Conservation (phyloP, 2,888 invertebrate genomes). For the Coelogynopora nodosa region DNA sequence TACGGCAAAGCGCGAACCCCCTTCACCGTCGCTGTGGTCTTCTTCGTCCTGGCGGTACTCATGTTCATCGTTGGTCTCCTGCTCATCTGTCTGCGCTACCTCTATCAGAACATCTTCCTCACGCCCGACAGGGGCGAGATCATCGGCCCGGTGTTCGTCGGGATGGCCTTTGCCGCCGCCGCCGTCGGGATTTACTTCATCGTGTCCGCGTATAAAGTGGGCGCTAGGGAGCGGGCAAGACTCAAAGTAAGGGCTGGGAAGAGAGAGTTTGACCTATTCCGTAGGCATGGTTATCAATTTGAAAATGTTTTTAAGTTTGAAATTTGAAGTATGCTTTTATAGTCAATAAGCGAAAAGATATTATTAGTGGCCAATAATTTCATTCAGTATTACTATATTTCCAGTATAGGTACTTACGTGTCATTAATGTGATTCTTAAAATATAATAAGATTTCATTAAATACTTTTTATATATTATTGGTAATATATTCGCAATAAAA, state of each 20-base stretch:
- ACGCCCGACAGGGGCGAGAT: background rate
- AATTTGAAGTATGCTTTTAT: too few species aligned
- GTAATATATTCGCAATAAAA: too few species aligned
- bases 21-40: background rate
- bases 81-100: conserved; percentile 8
- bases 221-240: background rate
- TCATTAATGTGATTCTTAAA: too few species aligned
- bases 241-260: background rate
- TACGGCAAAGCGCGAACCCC: conserved; percentile 12
- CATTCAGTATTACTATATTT: too few species aligned
- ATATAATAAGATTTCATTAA: too few species aligned
- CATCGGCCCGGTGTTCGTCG: background rate
- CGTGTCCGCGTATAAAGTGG: background rate
- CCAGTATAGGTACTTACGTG: too few species aligned
- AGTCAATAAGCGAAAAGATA: too few species aligned
- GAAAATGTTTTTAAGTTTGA: too few species aligned
- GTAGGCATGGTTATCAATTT: too few species aligned
- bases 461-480: too few species aligned
- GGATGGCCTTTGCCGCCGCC: background rate
- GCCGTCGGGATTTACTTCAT: background rate
- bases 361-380: too few species aligned
- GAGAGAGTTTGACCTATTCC: too few species aligned
- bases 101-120: conserved; percentile 9
- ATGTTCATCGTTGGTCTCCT: background rate
- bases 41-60: background rate